phyloP scores from a whole-genome alignment of 2,797 vertebrate genomes.

The Calcarius lapponicus region DNA sequence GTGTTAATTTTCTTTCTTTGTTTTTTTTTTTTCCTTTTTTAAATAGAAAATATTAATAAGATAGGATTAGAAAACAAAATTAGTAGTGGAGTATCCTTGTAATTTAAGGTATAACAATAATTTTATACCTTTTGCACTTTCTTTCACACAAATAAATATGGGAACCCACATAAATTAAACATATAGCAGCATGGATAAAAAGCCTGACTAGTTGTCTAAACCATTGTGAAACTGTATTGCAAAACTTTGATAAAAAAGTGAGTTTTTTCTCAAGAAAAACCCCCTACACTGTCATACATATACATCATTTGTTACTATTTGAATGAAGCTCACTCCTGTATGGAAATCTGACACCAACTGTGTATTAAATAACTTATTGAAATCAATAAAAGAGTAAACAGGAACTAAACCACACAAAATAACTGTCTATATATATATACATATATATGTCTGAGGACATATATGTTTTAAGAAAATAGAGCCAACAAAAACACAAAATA shows the following conservation, averaged over 20 bases:
- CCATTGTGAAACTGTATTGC: background rate
- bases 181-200: background rate
- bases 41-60: background rate
- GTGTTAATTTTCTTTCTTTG: background rate
- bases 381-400: background rate
- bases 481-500: background rate
- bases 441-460: background rate
- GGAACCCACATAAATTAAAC: background rate
- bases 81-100: background rate
- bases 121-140: background rate
- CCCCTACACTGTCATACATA: fast-evolving
- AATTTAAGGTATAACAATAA: background rate
- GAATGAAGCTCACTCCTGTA: background rate
- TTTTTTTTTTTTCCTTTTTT: background rate
- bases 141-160: background rate
- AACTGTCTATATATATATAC: background rate
- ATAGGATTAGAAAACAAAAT: background rate
- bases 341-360: background rate
- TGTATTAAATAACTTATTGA: background rate
- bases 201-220: background rate
- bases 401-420: background rate
- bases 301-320: background rate
- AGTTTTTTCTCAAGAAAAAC: background rate
- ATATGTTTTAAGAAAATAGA: background rate
- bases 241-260: background rate